A percentile compares a stretch with the other conserved stretches of the same genome.
Evolutionary conservation across 2,797 vertebrate genomes (phyloP).

Genomic region (Brotula barbata): DNA sequence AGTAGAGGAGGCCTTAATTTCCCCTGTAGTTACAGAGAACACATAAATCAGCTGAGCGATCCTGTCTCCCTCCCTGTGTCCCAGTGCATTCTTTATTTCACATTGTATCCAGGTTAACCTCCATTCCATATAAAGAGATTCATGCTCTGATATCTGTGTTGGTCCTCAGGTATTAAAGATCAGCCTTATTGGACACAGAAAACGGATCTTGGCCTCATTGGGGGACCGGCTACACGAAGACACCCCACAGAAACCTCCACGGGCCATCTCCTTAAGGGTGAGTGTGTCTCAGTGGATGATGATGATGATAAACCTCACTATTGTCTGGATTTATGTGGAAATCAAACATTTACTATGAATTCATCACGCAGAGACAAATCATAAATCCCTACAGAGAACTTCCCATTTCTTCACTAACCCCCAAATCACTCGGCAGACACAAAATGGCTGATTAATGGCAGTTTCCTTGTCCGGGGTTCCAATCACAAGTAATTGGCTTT

Average conservation of each 20-base stretch:
- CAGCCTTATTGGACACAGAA: constrained; percentile 93
- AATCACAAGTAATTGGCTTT: constrained; percentile 38
- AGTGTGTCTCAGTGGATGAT: constrained; percentile 29
- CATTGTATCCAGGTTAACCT: neutral
- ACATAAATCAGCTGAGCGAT: neutral
- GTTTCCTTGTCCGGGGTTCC: constrained; percentile 49
- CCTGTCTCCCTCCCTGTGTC: neutral
- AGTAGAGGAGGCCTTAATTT: neutral
- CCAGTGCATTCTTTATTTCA: neutral
- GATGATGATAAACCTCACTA: neutral
- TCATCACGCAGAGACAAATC: neutral
- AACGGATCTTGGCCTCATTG: constrained; percentile 93
- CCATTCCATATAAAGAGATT: neutral
- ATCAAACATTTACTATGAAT: constrained; percentile 10
- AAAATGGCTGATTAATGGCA: constrained; percentile 48
- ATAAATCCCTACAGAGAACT: constrained; percentile 5
- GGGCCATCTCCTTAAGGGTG: constrained; percentile 94
- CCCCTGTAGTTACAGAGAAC: neutral
- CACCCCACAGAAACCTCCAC: constrained; percentile 95
- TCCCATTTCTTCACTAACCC: constrained; percentile 28
- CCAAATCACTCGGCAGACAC: constrained; percentile 40
- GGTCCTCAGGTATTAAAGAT: constrained; percentile 92
- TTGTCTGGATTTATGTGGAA: neutral
- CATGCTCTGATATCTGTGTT: constrained; percentile 8
- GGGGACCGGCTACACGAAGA: constrained; percentile 97